phyloP scores from a whole-genome alignment of 2,113 vertebrate genomes.

The Edolisoma coerulescens region DNA sequence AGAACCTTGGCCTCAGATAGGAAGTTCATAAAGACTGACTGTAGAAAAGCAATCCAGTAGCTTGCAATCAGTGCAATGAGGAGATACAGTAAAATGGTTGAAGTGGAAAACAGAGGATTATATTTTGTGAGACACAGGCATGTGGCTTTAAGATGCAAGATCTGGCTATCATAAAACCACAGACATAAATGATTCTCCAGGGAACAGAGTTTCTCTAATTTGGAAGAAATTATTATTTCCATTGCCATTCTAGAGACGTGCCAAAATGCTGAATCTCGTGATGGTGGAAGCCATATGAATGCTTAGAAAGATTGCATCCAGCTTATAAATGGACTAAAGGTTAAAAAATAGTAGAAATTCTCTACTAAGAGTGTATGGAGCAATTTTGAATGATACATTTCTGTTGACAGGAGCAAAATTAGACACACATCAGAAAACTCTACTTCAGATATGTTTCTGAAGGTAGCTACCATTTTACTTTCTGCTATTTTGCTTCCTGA shows the following conservation, averaged over 20 bases:
- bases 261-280: not conserved
- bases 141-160: not conserved
- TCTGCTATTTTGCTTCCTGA: not conserved
- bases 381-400: not conserved
- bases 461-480: not conserved
- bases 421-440: not conserved
- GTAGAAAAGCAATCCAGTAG: not conserved
- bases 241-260: not conserved
- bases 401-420: not conserved
- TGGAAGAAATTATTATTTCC: not conserved
- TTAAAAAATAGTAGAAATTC: not conserved
- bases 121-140: not conserved
- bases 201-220: not conserved
- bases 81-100: not conserved
- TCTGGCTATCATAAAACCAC: not conserved
- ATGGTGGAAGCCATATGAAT: not conserved
- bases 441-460: not conserved
- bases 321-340: not conserved
- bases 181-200: not conserved
- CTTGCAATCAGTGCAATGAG: not conserved
- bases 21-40: not conserved
- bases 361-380: not conserved
- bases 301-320: not conserved
- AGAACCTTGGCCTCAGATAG: not conserved
- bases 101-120: not conserved